These are phyloP conservation scores for Andrena marginata DNA, from an alignment of 2,888 invertebrate genomes.

Conservation along the genomic window DNA sequence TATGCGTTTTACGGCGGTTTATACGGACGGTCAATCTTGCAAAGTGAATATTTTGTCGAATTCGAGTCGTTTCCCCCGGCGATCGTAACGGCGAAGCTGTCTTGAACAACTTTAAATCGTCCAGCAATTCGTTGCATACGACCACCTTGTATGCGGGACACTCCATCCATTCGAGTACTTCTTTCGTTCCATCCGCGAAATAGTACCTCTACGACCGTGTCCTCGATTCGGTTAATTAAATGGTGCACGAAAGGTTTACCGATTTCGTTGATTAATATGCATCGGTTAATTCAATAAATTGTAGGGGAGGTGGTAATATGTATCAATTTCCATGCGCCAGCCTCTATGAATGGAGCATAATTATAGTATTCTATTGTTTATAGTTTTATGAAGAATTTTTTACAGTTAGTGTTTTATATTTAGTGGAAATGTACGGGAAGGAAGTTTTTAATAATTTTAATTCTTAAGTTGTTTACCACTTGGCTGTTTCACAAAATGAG, in stretches of 20 bases:
- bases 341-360: too few relatives aligned
- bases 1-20: conserved; percentile 54
- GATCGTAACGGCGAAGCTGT: conserved; percentile 8
- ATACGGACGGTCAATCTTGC: conserved; percentile 59
- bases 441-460: too few relatives aligned
- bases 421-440: too few relatives aligned
- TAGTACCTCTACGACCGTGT: neutral
- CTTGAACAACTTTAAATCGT: conserved; percentile 26
- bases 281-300: too few relatives aligned
- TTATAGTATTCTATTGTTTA: too few relatives aligned
- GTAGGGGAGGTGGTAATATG: too few relatives aligned
- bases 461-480: too few relatives aligned
- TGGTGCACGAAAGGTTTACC: neutral
- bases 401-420: too few relatives aligned
- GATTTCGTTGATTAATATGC: too few relatives aligned
- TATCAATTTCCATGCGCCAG: too few relatives aligned
- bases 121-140: conserved; percentile 25
- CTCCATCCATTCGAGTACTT: conserved; percentile 2
- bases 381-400: too few relatives aligned
- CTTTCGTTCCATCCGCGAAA: neutral
- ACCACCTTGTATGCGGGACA: conserved; percentile 2
- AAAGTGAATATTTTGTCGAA: conserved; percentile 61
- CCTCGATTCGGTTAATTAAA: neutral
- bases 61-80: conserved; percentile 19
- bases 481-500: too few relatives aligned